Evolutionary conservation across 2,113 vertebrate genomes (phyloP).

Genomic region (Chiloscyllium plagiosum): DNA sequence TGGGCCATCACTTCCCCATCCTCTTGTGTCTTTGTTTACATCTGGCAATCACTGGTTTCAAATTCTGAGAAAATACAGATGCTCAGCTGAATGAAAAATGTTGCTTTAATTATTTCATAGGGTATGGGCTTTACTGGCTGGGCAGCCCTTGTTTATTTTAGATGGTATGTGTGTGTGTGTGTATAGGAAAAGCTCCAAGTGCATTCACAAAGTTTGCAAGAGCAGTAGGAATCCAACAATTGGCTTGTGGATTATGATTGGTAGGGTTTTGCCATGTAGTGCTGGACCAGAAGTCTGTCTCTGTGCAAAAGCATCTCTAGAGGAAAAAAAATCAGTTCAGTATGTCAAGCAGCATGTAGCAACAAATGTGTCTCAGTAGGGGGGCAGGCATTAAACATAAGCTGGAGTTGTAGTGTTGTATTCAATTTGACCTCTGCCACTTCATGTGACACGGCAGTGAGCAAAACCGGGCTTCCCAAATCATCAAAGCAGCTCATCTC

Average conservation of each 20-base stretch:
- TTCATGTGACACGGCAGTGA: background rate
- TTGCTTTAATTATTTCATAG: too few relatives aligned
- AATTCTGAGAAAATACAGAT: background rate
- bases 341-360: slow-evolving; percentile 14
- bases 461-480: background rate
- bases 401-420: background rate
- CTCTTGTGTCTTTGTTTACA: background rate
- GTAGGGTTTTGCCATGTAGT: background rate
- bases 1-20: too few relatives aligned
- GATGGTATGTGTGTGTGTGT: too few relatives aligned
- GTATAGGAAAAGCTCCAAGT: background rate
- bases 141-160: too few relatives aligned
- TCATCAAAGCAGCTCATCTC: background rate
- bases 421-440: background rate
- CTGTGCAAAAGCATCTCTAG: background rate
- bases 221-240: background rate
- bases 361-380: background rate
- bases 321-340: background rate
- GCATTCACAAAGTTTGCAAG: background rate
- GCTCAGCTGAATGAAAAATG: background rate
- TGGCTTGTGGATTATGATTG: background rate
- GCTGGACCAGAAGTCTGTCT: background rate
- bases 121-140: too few relatives aligned
- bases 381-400: background rate
- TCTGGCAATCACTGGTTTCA: background rate